Evolutionary conservation across 1,140 invertebrate species (phyloP), one percentile per base, ranked within the genome.

Genomic region (Belonocnema kinseyi): DNA sequence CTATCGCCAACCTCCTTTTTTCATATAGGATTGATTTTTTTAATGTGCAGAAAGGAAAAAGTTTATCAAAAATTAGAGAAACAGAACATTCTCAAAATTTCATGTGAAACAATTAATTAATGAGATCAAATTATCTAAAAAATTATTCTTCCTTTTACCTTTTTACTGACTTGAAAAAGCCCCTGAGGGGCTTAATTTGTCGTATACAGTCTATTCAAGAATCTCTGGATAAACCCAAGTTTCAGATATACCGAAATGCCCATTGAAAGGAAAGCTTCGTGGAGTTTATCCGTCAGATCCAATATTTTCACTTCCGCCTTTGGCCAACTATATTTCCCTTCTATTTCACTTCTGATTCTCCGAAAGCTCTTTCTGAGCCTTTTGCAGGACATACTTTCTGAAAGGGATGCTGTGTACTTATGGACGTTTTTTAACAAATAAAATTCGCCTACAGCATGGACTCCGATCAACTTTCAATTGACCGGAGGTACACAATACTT

Each of bases 391-490:
- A 66, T 66, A 33, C 58, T 33, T 33, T 66, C 33, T 66, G 58
- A 66, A 66, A 66, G 58, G 16, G 58, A 66, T 66, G 58, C 16
- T 66, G 58, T 66, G 58, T 66, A 66, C 33, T 66, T 66, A 66
- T 40, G 16, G 58, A 14, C 58, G 58, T 66, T 66, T 66, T 33
- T 46, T 46, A 10, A 1, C 7, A 66, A 66, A 66, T 66, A 66
- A 66, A 66, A 66, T 26, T 66, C 13, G 21, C 58, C 58, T 66
- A 66, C 14, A 66, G 21, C 58, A 66, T 33, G 33, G 19, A 66
- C 58, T 66, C 21, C 19, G 58, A 66, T 66, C 58, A 66, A 66
- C 58, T 66, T 66, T 66, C 58, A 66, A 66, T 66, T 66, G 58
- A 66, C 58, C 33, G 26, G 33, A 21, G 26, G 21, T 66, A 66